These are phyloP conservation scores for Metacarcinus magister DNA, from an alignment of 2,888 invertebrate genomes.

Conservation along the genomic window DNA sequence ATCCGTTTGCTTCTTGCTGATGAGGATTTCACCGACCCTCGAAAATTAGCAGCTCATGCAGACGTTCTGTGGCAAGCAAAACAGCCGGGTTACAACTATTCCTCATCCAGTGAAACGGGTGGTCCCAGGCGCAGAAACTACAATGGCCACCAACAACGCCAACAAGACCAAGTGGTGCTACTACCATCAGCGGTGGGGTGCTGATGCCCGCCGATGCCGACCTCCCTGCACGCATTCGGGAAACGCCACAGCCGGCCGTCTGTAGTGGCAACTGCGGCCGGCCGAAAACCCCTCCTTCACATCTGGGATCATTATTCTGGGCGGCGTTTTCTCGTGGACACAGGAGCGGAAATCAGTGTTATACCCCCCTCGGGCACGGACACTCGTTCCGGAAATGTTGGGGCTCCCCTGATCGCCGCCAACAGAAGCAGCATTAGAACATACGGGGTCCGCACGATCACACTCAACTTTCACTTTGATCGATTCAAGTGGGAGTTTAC, in stretches of 20 bases:
- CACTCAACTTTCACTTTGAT: conserved; percentile 15
- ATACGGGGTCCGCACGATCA: conserved; percentile 26
- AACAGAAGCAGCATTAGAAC: conserved; percentile 55
- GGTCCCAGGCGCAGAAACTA: neutral
- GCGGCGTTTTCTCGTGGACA: conserved; percentile 20
- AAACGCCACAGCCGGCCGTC: neutral
- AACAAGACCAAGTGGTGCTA: neutral
- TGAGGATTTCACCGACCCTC: neutral
- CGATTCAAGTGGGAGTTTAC: conserved; percentile 68
- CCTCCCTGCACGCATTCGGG: neutral
- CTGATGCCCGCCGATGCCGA: neutral
- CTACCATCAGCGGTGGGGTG: neutral
- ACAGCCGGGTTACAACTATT: neutral
- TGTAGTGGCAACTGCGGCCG: neutral
- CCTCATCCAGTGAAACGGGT: neutral
- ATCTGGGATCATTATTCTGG: neutral
- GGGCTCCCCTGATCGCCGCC: conserved; percentile 12
- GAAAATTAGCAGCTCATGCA: conserved; percentile 29
- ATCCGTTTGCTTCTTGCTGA: conserved; percentile 19
- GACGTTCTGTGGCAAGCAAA: conserved; percentile 46
- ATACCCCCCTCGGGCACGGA: neutral
- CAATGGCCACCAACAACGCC: neutral
- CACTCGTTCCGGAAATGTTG: neutral
- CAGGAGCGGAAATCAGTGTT: neutral
- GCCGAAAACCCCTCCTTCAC: conserved; percentile 16